A percentile compares a stretch with the other conserved stretches of the same genome.
phyloP scores from a whole-genome alignment of 2,797 vertebrate genomes.

The Macropodus opercularis region DNA sequence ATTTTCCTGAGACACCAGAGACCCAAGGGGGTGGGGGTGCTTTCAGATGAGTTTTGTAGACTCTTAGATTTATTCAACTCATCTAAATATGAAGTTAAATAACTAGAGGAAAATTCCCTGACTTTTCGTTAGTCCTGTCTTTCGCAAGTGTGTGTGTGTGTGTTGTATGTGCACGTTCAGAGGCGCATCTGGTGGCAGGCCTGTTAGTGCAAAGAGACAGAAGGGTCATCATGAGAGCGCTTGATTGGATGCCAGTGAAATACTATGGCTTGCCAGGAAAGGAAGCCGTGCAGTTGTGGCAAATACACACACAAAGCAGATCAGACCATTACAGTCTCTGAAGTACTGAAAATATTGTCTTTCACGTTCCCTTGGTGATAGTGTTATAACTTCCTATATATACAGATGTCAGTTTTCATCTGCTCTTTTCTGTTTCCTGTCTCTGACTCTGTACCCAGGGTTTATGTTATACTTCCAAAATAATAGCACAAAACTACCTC shows the following conservation, averaged over 20 bases:
- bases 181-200: slow-evolving; percentile 82
- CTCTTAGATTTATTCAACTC: slow-evolving; percentile 39
- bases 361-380: slow-evolving; percentile 49
- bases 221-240: slow-evolving; percentile 81
- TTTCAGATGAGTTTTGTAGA: slow-evolving; percentile 59
- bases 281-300: slow-evolving; percentile 75
- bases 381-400: slow-evolving; percentile 39
- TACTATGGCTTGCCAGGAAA: slow-evolving; percentile 74
- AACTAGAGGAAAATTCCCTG: slow-evolving; percentile 52
- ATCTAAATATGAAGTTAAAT: slow-evolving; percentile 61
- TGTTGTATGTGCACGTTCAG: slow-evolving; percentile 62
- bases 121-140: slow-evolving; percentile 58
- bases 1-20: slow-evolving; percentile 66
- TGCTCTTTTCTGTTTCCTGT: slow-evolving; percentile 33
- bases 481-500: slow-evolving; percentile 24
- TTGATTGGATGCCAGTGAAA: slow-evolving; percentile 82
- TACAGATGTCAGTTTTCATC: slow-evolving; percentile 52
- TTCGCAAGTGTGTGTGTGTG: slow-evolving; percentile 24
- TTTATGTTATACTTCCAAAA: slow-evolving; percentile 29
- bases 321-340: slow-evolving; percentile 57
- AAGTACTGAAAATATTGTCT: slow-evolving; percentile 56
- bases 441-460: slow-evolving; percentile 29
- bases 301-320: slow-evolving; percentile 65
- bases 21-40: slow-evolving; percentile 47
- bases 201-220: slow-evolving; percentile 82